These are phyloP conservation scores for Neria commutata DNA, from an alignment of 2,888 invertebrate genomes.

Conservation along the genomic window DNA sequence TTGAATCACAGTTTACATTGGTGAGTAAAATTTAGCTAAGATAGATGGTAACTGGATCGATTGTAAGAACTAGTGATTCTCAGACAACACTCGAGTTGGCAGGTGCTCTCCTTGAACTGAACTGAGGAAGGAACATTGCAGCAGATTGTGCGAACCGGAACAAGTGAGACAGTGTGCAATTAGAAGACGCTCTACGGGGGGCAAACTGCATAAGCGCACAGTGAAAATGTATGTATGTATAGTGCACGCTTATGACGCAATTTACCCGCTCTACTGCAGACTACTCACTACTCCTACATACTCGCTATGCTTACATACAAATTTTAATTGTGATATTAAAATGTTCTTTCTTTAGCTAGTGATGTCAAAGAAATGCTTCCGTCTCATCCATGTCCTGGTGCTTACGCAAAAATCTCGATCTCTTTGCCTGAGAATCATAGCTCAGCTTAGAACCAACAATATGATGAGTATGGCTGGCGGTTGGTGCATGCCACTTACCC, in stretches of 20 bases:
- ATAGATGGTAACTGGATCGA: neutral
- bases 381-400: conserved; percentile 28
- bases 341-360: too few species aligned
- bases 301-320: neutral
- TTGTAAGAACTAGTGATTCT: conserved; percentile 27
- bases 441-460: conserved; percentile 16
- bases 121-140: neutral
- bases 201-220: neutral
- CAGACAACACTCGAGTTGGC: conserved; percentile 29
- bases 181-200: neutral
- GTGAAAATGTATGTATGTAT: neutral
- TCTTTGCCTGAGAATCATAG: conserved; percentile 37
- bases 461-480: too few species aligned
- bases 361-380: conserved; percentile 33
- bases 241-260: neutral
- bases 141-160: too few species aligned
- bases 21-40: neutral
- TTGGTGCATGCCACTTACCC: conserved; percentile 25
- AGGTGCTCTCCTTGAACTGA: neutral
- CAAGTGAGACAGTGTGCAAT: too few species aligned
- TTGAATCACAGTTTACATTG: neutral
- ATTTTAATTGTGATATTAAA: too few species aligned
- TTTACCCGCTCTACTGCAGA: neutral
- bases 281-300: neutral
- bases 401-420: conserved; percentile 28